Base-by-base conservation (phyloP, 2,113 vertebrate genomes). In the Euleptes europaea region DNA sequence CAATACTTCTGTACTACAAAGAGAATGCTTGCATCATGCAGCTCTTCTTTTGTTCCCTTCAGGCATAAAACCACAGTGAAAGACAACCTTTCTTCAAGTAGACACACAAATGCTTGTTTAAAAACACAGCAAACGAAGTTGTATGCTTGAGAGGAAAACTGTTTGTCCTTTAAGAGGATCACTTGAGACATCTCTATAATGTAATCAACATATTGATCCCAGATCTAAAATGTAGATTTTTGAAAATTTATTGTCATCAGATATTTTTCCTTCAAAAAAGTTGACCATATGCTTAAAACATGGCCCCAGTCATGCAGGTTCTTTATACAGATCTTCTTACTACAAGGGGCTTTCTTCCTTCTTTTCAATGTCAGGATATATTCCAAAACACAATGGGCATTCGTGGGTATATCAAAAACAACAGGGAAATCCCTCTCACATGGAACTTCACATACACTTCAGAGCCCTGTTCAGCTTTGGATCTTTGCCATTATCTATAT, bases 31-130 rank as follows among this genome's bases (percentile, higher is more conserved):
- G 7, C 26, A 70, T 31, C 44, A 31, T n/a, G 44, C 3, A 17
- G 70, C 83, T 83, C 78, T 71, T 49, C 49, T 82, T 60, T 88
- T 85, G 80, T 69, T 66, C 65, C 33, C 65, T 92, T 31, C 69
- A 86, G 54, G 75, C 73, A 54, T 28, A 28, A 35, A 28, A 5
- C 49, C 35, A 67, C n/a, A 33, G 33, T 54, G 49, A 14, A 49
- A 51, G 31, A 33, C 31, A 76, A 11, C 3, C 57, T 4, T 19
- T 11, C 40, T 2, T 15, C 33, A 17, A 10, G 19, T 72, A 38
- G 23, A 82, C 13, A 73, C 49, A 47, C 60, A 26, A 54, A 40
- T 15, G 63, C 31, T 57, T 75, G 21, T 19, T 83, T 44, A 5
- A 47, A 47, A 28, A 38, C 35, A 76, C 1, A 35, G 42, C 23